Conservation (phyloP, 2,888 invertebrate genomes). For the Drosophila sordidula region DNA sequence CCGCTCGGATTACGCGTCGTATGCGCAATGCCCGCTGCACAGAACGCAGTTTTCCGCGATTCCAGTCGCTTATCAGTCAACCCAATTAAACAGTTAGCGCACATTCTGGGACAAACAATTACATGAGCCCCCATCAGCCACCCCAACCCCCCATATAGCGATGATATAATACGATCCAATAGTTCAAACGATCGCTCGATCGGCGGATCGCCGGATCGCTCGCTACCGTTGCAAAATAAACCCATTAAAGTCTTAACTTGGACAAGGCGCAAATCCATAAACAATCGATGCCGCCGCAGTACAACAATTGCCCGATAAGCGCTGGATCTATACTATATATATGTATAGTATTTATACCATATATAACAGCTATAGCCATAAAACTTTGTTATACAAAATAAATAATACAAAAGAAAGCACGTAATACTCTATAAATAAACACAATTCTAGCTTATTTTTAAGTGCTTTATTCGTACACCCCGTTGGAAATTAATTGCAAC, state of each 20-base stretch:
- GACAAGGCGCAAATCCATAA: conserved; percentile 22
- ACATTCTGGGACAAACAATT: conserved; percentile 5
- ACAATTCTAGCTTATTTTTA: neutral
- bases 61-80: conserved; percentile 34
- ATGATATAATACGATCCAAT: conserved; percentile 44
- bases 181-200: conserved; percentile 17
- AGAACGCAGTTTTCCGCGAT: conserved; percentile 8
- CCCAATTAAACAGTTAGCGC: conserved; percentile 10
- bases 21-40: conserved; percentile 49
- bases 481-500: too few species aligned
- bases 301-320: conserved; percentile 37
- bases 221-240: conserved; percentile 39
- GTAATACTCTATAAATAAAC: conserved; percentile 1
- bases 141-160: conserved; percentile 23
- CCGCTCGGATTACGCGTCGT: conserved; percentile 62
- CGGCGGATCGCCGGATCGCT: too few species aligned
- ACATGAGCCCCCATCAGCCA: conserved; percentile 9
- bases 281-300: conserved; percentile 12
- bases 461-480: conserved; percentile 5
- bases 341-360: conserved; percentile 16
- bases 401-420: conserved; percentile 1
- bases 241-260: conserved; percentile 51
- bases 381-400: conserved; percentile 2
- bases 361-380: conserved; percentile 2
- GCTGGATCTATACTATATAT: conserved; percentile 28